Evolutionary conservation across 2,888 invertebrate species (phyloP).

Genomic region (Campoplex capitator): DNA sequence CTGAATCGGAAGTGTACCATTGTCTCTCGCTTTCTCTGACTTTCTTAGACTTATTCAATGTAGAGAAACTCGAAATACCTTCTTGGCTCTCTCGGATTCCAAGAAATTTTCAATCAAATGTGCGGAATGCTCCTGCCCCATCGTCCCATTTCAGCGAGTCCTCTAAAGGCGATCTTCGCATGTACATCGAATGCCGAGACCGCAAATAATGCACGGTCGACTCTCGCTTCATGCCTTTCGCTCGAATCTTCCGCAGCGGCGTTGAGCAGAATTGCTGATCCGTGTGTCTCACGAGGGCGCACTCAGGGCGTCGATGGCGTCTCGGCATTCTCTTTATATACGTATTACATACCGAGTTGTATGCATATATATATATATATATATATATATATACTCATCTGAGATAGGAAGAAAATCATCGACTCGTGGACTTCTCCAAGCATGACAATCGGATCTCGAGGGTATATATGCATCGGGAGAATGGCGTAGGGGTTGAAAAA

Average conservation of each 20-base stretch:
- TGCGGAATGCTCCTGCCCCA: constrained; percentile 78
- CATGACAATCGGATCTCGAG: constrained; percentile 61
- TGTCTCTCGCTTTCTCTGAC: constrained; percentile 16
- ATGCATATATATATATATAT: background rate
- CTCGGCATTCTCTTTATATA: constrained; percentile 66
- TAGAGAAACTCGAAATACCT: constrained; percentile 76
- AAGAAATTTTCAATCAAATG: constrained; percentile 85
- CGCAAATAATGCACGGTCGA: constrained; percentile 81
- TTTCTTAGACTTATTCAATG: constrained; percentile 34
- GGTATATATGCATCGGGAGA: constrained; percentile 25
- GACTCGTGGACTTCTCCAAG: constrained; percentile 68
- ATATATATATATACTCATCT: background rate
- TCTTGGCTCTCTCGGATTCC: constrained; percentile 77
- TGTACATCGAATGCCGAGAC: constrained; percentile 76
- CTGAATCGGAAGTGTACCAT: constrained; percentile 3
- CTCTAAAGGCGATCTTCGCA: constrained; percentile 72
- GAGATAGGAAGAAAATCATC: constrained; percentile 66
- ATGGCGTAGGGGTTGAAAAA: constrained; percentile 26
- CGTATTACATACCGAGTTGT: constrained; percentile 43
- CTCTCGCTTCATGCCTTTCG: constrained; percentile 56
- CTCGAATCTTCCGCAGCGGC: constrained; percentile 63
- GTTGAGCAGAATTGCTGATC: constrained; percentile 59
- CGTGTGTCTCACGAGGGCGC: constrained; percentile 40
- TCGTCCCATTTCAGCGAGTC: constrained; percentile 75
- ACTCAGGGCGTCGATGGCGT: constrained; percentile 52